Conservation (phyloP, 2,797 vertebrate genomes). For the Astyanax mexicanus region DNA sequence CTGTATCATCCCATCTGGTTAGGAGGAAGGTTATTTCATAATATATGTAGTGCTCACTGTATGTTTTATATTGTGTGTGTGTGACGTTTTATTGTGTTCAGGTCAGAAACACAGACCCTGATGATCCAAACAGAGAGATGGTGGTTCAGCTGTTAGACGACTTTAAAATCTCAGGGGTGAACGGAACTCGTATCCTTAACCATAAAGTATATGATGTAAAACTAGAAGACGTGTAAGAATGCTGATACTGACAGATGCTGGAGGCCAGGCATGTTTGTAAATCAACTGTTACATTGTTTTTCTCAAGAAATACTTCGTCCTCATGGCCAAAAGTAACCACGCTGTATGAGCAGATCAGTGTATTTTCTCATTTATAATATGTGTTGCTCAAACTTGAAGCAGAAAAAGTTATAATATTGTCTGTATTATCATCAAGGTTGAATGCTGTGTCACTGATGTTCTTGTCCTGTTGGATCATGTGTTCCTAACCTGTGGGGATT, state of each 20-base stretch:
- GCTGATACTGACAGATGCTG: neutral
- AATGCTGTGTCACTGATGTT: neutral
- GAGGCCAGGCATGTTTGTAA: slow-evolving; percentile 5
- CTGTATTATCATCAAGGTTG: neutral
- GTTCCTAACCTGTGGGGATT: neutral
- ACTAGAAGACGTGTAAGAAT: slow-evolving; percentile 17
- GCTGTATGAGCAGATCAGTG: too few relatives aligned
- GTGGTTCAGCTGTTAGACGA: slow-evolving; percentile 96
- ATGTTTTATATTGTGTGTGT: too few relatives aligned
- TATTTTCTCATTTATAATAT: neutral
- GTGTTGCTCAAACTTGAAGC: neutral
- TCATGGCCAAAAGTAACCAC: neutral
- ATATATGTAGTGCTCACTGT: too few relatives aligned
- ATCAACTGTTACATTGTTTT: neutral
- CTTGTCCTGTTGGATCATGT: too few relatives aligned
- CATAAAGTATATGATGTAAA: neutral
- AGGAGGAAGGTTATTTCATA: too few relatives aligned
- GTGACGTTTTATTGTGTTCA: too few relatives aligned
- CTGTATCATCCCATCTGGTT: too few relatives aligned
- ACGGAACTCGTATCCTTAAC: slow-evolving; percentile 95
- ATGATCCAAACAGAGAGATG: slow-evolving; percentile 91
- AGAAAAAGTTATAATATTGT: neutral
- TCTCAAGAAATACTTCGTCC: neutral
- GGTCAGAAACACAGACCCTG: slow-evolving; percentile 93
- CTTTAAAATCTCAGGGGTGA: slow-evolving; percentile 97